These are phyloP conservation scores for Dilophus febrilis DNA, from an alignment of 2,888 invertebrate species.

Conservation along the genomic window DNA sequence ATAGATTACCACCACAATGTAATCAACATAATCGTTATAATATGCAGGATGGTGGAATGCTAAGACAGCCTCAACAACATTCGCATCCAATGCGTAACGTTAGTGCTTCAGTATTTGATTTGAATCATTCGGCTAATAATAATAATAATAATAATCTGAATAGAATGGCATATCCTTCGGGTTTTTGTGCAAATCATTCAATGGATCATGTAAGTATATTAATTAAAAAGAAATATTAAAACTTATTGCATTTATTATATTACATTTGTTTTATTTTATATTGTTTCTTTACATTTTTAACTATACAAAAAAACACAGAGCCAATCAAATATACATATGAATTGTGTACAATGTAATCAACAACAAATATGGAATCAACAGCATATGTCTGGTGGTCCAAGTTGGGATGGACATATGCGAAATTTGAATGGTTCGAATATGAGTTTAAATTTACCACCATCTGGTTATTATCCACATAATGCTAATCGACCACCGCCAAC, in stretches of 20 bases:
- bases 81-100: constrained; percentile 16
- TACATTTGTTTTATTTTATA: too few species aligned
- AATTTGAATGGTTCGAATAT: constrained; percentile 35
- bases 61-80: background rate
- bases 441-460: constrained; percentile 34
- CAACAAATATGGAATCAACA: constrained; percentile 25
- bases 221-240: too few species aligned
- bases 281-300: too few species aligned
- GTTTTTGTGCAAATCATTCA: constrained; percentile 26
- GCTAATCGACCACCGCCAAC: constrained; percentile 28
- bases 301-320: too few species aligned
- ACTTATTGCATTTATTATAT: too few species aligned
- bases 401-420: constrained; percentile 20
- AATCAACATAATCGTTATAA: constrained; percentile 6
- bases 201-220: constrained; percentile 40
- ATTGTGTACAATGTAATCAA: constrained; percentile 38
- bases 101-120: constrained; percentile 38
- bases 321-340: constrained; percentile 52
- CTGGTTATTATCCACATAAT: constrained; percentile 24
- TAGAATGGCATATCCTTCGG: constrained; percentile 23
- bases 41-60: constrained; percentile 11
- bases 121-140: constrained; percentile 25
- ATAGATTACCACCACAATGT: constrained; percentile 8
- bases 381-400: constrained; percentile 21
- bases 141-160: too few species aligned